Percentiles rank a stretch among this genome's conserved stretches.
Evolutionary conservation across 2,797 vertebrate genomes (phyloP).

Genomic region (Ptychadena robeensis): DNA sequence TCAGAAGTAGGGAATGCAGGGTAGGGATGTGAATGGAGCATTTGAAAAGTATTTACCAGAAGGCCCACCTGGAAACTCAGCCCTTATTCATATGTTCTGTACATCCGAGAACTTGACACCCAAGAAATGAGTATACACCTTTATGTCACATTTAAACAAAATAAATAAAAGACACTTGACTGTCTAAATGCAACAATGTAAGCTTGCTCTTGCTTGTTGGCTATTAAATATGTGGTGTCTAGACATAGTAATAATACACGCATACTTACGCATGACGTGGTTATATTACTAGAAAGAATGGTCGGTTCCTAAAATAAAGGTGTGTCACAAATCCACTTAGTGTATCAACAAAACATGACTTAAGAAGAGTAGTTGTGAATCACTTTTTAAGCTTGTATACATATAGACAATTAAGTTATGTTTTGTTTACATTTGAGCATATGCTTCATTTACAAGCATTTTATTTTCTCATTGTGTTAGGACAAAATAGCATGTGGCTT

Average conservation of each 20-base stretch:
- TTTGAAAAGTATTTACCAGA: slow-evolving; percentile 73
- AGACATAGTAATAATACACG: slow-evolving; percentile 55
- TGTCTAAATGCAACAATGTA: slow-evolving; percentile 36
- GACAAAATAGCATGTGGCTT: no score
- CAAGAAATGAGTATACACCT: slow-evolving; percentile 27
- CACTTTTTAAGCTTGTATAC: neutral
- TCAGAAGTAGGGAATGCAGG: slow-evolving; percentile 80
- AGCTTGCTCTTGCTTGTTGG: slow-evolving; percentile 28
- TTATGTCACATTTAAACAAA: slow-evolving; percentile 46
- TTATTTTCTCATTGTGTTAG: neutral
- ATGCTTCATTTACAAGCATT: neutral
- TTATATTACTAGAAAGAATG: slow-evolving; percentile 36
- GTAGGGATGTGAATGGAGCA: slow-evolving; percentile 77
- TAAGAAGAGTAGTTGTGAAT: neutral
- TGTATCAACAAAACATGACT: slow-evolving; percentile 20
- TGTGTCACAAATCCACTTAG: slow-evolving; percentile 27
- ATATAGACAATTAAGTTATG: neutral
- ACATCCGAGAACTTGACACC: slow-evolving; percentile 61
- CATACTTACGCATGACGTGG: slow-evolving; percentile 41
- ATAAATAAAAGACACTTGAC: slow-evolving; percentile 33
- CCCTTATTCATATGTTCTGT: slow-evolving; percentile 70
- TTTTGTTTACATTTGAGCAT: neutral
- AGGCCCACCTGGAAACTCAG: slow-evolving; percentile 71
- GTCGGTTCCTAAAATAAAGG: slow-evolving; percentile 38
- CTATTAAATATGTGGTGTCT: slow-evolving; percentile 53